Base-by-base conservation (phyloP, 2,888 invertebrate genomes). In the Frankliniella intonsa region DNA sequence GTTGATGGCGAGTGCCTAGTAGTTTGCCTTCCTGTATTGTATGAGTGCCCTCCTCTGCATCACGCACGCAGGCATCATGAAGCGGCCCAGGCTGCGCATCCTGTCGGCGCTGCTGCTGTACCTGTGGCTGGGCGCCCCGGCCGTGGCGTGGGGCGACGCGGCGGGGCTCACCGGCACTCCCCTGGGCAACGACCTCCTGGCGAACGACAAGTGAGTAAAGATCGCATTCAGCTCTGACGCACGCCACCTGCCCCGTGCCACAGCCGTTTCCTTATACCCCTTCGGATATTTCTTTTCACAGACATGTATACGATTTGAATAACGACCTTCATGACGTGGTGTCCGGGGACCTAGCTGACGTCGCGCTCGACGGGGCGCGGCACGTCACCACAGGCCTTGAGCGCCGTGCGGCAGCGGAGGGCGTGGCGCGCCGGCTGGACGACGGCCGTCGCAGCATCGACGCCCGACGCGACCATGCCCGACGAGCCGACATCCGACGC, bases 71-170 rank as follows among this genome's bases (percentile, higher is more conserved):
- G 62, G 62, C 11, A 17, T 17, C 14, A 76, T 76, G 69, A 76
- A 76, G 69, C 69, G 69, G 69, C 69, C 69, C 11, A 9, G 69
- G 69, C 69, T 76, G 69, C 69, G 69, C 69, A 76, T 76, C 69
- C 69, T 76, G 69, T 76, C 69, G 11, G 69, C 69, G 69, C 25
- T 76, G 69, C 69, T 76, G 69, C 69, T 76, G 22, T 76, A 76
- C 25, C 12, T 76, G 69, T 76, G 69, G 69, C 22, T 76, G 11
- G 69, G 69, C 25, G 69, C 69, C 69, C 69, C 69, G 69, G 69
- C 69, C 69, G 69, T 25, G 25, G 69, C 25, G 22, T 76, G 69
- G 69, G 69, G 69, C 22, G 69, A 76, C 69, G 69, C 69, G 69
- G 69, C 69, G 69, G 69, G 69, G 69, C 69, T 25, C 11, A 10